A percentile compares a stretch with the other conserved stretches of the same genome.
Conservation (phyloP, 2,113 vertebrate species). For the Eurypyga helias region DNA sequence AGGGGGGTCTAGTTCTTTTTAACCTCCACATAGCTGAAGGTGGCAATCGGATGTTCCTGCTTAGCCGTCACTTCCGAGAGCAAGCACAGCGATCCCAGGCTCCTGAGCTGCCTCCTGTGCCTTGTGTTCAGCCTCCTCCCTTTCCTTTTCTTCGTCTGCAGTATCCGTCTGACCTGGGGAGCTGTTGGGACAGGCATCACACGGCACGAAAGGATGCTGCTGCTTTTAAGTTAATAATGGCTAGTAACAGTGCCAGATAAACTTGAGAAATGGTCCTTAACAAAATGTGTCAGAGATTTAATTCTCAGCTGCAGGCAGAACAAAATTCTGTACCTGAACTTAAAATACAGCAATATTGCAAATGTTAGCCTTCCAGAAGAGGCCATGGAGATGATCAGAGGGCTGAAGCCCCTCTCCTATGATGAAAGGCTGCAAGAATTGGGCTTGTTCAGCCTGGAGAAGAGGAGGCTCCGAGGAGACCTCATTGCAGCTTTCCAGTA, state of each 20-base stretch:
- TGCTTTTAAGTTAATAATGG: neutral
- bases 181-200: neutral
- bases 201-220: neutral
- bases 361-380: neutral
- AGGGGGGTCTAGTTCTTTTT: neutral
- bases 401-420: too few species aligned
- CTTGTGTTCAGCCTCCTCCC: neutral
- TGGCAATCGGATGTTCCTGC: accelerated
- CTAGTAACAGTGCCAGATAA: neutral
- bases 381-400: too few species aligned
- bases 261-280: neutral
- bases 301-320: neutral
- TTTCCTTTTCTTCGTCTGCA: neutral
- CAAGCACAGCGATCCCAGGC: neutral
- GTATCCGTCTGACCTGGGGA: neutral
- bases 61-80: neutral
- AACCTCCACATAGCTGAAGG: neutral
- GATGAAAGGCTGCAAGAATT: too few species aligned
- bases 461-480: too few species aligned
- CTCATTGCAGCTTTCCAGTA: too few species aligned
- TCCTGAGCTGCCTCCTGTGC: neutral
- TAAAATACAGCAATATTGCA: neutral
- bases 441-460: too few species aligned
- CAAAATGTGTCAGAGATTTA: neutral
- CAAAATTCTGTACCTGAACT: neutral